phyloP scores from a whole-genome alignment of 2,797 vertebrate genomes.

The Macropodus opercularis region DNA sequence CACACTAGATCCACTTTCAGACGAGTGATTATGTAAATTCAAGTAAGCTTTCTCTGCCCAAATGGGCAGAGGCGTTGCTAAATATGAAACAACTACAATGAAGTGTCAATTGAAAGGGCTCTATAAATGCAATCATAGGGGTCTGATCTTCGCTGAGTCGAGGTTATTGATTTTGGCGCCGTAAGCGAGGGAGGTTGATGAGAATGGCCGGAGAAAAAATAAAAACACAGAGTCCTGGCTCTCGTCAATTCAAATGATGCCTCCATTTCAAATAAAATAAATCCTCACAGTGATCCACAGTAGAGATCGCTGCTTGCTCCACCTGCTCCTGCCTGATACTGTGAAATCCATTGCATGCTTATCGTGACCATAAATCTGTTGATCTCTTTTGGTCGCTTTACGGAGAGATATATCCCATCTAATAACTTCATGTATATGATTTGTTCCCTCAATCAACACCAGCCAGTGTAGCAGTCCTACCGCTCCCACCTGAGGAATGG shows the following conservation, averaged over 20 bases:
- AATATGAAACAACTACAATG: conserved; percentile 51
- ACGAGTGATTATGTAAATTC: conserved; percentile 68
- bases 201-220: conserved; percentile 20
- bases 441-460: background rate
- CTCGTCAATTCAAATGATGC: conserved; percentile 23
- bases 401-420: background rate
- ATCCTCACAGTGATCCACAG: conserved; percentile 18
- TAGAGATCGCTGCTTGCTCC: conserved; percentile 10
- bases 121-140: conserved; percentile 56
- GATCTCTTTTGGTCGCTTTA: background rate
- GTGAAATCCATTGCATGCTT: conserved; percentile 11
- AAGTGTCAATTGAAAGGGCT: conserved; percentile 58
- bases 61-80: conserved; percentile 50
- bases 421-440: background rate
- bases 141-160: conserved; percentile 57
- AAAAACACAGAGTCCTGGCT: conserved; percentile 6
- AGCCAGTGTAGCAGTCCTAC: background rate
- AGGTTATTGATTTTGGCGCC: conserved; percentile 64
- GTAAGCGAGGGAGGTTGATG: conserved; percentile 46
- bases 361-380: background rate
- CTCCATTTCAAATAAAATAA: conserved; percentile 22
- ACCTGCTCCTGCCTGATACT: conserved; percentile 32
- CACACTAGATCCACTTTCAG: conserved; percentile 51
- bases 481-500: no score
- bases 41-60: conserved; percentile 48